These are phyloP conservation scores for Sinocyclocheilus rhinocerous DNA, from an alignment of 2,113 vertebrate genomes.

Conservation along the genomic window DNA sequence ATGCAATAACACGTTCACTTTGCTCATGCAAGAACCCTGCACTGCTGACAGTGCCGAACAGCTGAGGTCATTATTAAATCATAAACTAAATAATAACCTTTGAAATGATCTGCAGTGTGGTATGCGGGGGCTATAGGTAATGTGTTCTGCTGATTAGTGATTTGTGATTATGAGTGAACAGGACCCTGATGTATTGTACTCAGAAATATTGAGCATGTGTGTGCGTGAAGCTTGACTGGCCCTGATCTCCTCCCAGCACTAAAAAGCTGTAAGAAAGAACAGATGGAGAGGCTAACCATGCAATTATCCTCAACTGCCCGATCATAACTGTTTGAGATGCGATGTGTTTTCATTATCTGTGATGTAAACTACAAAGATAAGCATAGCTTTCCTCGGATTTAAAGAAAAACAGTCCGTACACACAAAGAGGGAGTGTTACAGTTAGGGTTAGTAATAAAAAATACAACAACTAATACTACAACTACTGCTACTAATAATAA, in stretches of 20 bases:
- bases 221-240: conserved; percentile 45
- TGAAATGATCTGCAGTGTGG: conserved; percentile 29
- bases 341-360: conserved; percentile 53
- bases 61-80: conserved; percentile 49
- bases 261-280: conserved; percentile 57
- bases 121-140: conserved; percentile 15
- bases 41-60: conserved; percentile 31
- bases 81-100: conserved; percentile 48
- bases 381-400: conserved; percentile 30
- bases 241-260: conserved; percentile 41
- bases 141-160: conserved; percentile 41
- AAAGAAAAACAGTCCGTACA: neutral
- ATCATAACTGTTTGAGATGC: conserved; percentile 54
- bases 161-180: conserved; percentile 52
- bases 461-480: neutral
- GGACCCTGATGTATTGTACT: conserved; percentile 44
- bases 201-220: conserved; percentile 35
- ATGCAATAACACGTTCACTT: conserved; percentile 41
- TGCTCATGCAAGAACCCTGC: conserved; percentile 55
- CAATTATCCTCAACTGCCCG: conserved; percentile 57
- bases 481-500: neutral
- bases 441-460: neutral
- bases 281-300: conserved; percentile 56
- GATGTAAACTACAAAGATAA: conserved; percentile 42
- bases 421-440: conserved; percentile 7